Evolutionary conservation across 2,797 vertebrate species (phyloP).

Genomic region (Coreius guichenoti): DNA sequence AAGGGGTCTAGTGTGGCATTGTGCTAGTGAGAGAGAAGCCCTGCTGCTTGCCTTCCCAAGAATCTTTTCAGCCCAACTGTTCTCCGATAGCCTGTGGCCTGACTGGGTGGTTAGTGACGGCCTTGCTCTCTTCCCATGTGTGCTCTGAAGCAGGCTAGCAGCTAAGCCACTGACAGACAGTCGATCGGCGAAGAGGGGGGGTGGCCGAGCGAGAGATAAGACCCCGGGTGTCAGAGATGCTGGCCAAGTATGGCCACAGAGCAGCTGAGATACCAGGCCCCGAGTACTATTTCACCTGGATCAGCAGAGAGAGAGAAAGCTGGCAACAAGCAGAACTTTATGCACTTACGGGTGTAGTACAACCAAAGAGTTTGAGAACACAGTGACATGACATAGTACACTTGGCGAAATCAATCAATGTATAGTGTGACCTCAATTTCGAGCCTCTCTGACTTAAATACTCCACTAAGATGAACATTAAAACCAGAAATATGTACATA

Average conservation of each 20-base stretch:
- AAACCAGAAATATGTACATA: not conserved
- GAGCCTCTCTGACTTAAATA: not conserved
- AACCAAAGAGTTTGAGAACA: constrained; percentile 36
- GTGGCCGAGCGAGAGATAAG: constrained; percentile 47
- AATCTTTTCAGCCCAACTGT: constrained; percentile 67
- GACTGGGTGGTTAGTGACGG: constrained; percentile 64
- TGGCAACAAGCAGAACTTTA: constrained; percentile 41
- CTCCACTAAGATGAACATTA: not conserved
- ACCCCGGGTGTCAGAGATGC: constrained; percentile 58
- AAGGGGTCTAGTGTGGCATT: not conserved
- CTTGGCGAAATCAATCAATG: constrained; percentile 12
- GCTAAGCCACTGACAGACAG: constrained; percentile 66
- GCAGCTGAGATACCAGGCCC: constrained; percentile 77
- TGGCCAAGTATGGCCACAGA: constrained; percentile 72
- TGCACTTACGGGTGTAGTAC: constrained; percentile 27
- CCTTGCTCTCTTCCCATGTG: constrained; percentile 60
- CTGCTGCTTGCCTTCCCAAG: constrained; percentile 67
- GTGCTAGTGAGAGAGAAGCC: constrained; percentile 44
- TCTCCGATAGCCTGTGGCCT: constrained; percentile 64
- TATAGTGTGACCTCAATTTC: constrained; percentile 1
- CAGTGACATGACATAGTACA: constrained; percentile 10
- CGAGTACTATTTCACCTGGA: constrained; percentile 83
- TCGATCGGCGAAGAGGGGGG: constrained; percentile 17
- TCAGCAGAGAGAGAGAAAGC: constrained; percentile 63
- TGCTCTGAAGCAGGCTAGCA: constrained; percentile 65